Evolutionary conservation across 35 echinoderm and acorn worm species (phyloP), one percentile per base, ranked within the genome.

Genomic region (Ophiothrix spiculata): DNA sequence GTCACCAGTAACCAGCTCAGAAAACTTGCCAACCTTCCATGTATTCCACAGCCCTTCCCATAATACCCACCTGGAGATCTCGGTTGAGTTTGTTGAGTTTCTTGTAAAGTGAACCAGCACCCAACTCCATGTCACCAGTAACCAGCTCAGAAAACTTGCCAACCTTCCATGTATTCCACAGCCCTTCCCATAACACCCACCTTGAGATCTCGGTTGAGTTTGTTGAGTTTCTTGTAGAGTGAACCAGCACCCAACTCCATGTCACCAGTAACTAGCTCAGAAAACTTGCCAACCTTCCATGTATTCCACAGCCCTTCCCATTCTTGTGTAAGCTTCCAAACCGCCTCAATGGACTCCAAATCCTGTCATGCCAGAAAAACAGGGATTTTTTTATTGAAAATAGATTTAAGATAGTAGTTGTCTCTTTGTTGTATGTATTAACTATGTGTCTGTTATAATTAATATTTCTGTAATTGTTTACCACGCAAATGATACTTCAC

Each of bases 131-230:
- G 39, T 99, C 96, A 39, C 89, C 92, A 36, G 96, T 98, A 35
- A 94, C 96, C 76, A 99, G 83, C 36, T 91, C 93, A 37, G 77
- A 64, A 73, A 99, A 94, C 33, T 64, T 83, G n/a, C 96, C 96
- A 25, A 99, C 96, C 60, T 99, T 99, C 96, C 96, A 99, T 31
- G 81, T 85, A 85, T 87, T 91, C 96, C 96, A 99, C 15, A 99
- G 88, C 32, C 86, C 87, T 77, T 99, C 96, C 96, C 96, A 99
- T n/a, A n/a, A n/a, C n/a, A 42, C 78, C 79, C 36, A 98, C 95
- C 95, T 98, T 93, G 4, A 97, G 85, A 42, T 98, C 95, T 78
- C 95, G 84, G 88, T 83, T 88, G n/a, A 98, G 79, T 85, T 90
- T 91, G 76, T 93, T 93, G 28, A 97, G 88, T 83, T 97, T 97